Evolutionary conservation across 2,113 vertebrate species (phyloP).

Genomic region (Phrynosoma platyrhinos): DNA sequence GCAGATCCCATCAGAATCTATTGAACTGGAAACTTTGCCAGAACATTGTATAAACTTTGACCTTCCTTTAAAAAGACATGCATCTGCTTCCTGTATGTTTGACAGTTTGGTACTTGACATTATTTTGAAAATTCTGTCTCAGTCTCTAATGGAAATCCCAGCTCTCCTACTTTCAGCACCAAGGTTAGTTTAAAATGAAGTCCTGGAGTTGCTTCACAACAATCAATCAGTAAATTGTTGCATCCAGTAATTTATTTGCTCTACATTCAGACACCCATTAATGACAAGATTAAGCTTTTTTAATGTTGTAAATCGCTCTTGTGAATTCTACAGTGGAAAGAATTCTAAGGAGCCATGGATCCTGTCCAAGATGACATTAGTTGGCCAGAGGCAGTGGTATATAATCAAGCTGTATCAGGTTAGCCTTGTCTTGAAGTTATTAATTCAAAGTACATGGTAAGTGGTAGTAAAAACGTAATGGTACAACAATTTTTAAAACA

Average conservation of each 20-base stretch:
- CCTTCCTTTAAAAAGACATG: neutral
- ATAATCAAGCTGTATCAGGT: neutral
- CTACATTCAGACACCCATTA: neutral
- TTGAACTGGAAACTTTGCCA: neutral
- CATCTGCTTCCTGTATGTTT: neutral
- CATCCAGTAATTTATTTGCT: neutral
- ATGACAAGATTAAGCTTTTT: neutral
- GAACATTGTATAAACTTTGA: neutral
- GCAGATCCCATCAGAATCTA: too few relatives aligned
- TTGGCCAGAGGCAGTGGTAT: accelerated
- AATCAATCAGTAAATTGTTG: neutral
- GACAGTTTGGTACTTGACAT: neutral
- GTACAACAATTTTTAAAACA: neutral
- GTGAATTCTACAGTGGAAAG: too few relatives aligned
- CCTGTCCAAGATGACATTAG: accelerated
- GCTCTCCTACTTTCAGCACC: neutral
- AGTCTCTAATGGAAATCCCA: neutral
- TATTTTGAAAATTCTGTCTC: neutral
- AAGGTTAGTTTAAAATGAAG: neutral
- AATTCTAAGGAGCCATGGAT: neutral
- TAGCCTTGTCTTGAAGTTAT: neutral
- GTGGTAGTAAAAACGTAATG: neutral
- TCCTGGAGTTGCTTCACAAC: neutral
- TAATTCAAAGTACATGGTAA: neutral
- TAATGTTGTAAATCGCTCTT: too few relatives aligned